Evolutionary conservation across 2,888 invertebrate genomes (phyloP), one percentile per base, ranked within the genome.

Genomic region (Ischnus inquisitorius): DNA sequence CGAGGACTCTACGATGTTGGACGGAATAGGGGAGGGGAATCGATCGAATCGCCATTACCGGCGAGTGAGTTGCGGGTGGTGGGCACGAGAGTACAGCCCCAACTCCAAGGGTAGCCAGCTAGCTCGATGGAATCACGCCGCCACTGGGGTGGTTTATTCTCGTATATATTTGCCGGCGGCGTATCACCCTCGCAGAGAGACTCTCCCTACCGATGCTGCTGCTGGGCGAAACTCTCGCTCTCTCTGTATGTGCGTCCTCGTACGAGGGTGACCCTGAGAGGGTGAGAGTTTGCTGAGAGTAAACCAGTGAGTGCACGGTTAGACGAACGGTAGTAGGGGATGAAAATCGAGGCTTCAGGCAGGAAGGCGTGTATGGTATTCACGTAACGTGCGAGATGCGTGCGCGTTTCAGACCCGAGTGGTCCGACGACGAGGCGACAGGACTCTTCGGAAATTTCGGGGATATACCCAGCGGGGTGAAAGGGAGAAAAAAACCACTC

Each of bases 41-140:
- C 92, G 92, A 93, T 93, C 91, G 92, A 90, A 93, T 93, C 91
- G 92, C 93, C 93, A 93, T 93, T 93, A 92, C 90, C 34, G 89
- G 87, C 87, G 91, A 91, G 92, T 90, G 92, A 91, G 92, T 90
- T 34, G 90, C 86, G 84, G 76, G 79, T 57, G 80, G 77, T 34
- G 72, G 67, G 78, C 69, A 46, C 68, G 46, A 83, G 76, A 62
- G 62, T n/a, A 41, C n/a, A 19, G 16, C 54, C 34, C 34, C 28
- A 77, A 43, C n/a, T 46, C 39, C 74, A 57, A 80, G 64, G 39
- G 69, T 68, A 83, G 78, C 65, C 19, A 22, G 54, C 54, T 39
- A 51, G 76, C 60, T 90, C 89, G 92, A 92, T 93, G 91, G 92
- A 93, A 93, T 93, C 92, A 92, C 92, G 90, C 89, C 90, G 90